Percentiles rank a stretch among this genome's conserved stretches.
Conservation (phyloP, 2,888 invertebrate genomes). For the Congeria kusceri region DNA sequence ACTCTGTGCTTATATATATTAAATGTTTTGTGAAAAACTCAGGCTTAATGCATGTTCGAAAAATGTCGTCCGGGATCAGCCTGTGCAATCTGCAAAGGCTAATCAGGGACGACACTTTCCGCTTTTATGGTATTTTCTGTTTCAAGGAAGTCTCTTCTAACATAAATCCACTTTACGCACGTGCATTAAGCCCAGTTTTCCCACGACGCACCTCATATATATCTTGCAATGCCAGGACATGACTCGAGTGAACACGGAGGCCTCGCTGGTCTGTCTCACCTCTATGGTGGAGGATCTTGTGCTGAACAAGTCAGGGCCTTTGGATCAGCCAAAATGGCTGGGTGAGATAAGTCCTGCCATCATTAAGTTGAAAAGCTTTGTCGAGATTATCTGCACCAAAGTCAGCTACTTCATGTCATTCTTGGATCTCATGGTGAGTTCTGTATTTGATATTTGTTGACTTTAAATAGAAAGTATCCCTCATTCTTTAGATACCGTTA, state of each 20-base stretch:
- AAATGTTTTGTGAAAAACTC: not conserved
- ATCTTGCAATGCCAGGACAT: conserved; percentile 89
- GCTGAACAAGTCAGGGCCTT: conserved; percentile 54
- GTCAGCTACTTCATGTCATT: conserved; percentile 92
- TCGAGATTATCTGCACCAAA: conserved; percentile 86
- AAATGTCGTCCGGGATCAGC: too few relatives aligned
- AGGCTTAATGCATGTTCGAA: too few relatives aligned
- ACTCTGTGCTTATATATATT: conserved; percentile 92
- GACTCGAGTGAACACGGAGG: conserved; percentile 94
- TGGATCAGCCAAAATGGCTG: conserved; percentile 88
- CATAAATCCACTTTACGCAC: too few relatives aligned
- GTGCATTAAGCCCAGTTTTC: too few relatives aligned
- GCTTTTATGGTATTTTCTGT: too few relatives aligned
- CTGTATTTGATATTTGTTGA: too few relatives aligned
- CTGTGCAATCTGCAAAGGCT: too few relatives aligned
- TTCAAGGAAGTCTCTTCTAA: too few relatives aligned
- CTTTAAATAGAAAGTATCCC: too few relatives aligned
- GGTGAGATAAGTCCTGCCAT: conserved; percentile 92
- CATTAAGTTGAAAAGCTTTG: conserved; percentile 89
- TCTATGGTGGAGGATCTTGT: conserved; percentile 92
- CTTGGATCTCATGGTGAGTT: conserved; percentile 82
- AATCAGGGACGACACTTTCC: too few relatives aligned
- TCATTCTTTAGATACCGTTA: too few relatives aligned
- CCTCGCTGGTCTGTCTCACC: conserved; percentile 93
- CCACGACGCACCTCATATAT: too few relatives aligned